Evolutionary conservation across 2,113 vertebrate genomes (phyloP).

Genomic region (Lanius collurio): DNA sequence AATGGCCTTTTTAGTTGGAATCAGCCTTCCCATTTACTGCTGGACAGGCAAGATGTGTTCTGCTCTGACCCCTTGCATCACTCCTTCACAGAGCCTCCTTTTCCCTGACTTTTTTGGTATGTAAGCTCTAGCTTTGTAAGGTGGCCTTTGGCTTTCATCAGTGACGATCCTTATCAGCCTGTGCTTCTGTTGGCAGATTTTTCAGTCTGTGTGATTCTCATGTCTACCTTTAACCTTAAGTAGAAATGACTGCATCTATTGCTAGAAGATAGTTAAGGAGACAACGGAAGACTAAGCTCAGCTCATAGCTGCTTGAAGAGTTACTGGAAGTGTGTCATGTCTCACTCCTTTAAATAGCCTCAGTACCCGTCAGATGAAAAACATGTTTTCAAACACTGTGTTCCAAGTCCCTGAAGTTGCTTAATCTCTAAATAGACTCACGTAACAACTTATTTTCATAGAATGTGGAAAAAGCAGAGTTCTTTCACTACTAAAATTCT

Average conservation of each 20-base stretch:
- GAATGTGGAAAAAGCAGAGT: not conserved
- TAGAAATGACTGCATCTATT: not conserved
- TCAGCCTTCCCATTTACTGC: not conserved
- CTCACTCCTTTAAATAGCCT: slow-evolving; percentile 21
- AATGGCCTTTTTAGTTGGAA: not conserved
- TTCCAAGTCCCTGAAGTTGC: not conserved
- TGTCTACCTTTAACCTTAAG: not conserved
- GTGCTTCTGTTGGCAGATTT: not conserved
- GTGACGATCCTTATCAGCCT: not conserved
- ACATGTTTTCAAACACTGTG: slow-evolving; percentile 17
- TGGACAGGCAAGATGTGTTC: not conserved
- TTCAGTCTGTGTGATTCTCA: not conserved
- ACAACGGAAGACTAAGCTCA: not conserved
- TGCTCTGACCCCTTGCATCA: not conserved
- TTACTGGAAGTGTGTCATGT: not conserved
- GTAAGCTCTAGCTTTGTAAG: not conserved
- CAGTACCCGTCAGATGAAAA: slow-evolving; percentile 3
- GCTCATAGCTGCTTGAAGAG: not conserved
- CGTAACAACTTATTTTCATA: not conserved
- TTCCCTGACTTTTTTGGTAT: not conserved
- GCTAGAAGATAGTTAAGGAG: not conserved
- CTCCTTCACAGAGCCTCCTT: not conserved
- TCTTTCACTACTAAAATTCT: not conserved
- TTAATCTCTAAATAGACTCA: not conserved
- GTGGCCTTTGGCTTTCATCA: not conserved